Conservation (phyloP, 2,888 invertebrate genomes). For the Anthophora plumipes region DNA sequence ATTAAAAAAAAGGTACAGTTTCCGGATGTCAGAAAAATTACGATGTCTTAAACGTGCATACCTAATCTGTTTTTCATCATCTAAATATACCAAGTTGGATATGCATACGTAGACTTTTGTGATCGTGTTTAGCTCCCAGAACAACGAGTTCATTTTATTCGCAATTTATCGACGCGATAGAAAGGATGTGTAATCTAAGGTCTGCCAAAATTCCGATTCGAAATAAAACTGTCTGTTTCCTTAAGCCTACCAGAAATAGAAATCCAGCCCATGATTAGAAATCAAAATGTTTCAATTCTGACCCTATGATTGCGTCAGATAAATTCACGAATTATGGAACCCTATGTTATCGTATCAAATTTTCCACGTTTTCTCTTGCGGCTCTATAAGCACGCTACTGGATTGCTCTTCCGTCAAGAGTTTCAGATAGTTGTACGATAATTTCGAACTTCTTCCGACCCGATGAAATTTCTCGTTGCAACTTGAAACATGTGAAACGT, state of each 20-base stretch:
- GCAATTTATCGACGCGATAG: not conserved
- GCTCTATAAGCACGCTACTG: not conserved
- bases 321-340: constrained; percentile 16
- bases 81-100: too few relatives aligned
- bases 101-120: too few relatives aligned
- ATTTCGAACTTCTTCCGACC: not conserved
- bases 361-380: not conserved
- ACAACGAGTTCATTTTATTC: not conserved
- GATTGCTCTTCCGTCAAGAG: not conserved
- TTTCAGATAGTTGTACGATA: not conserved
- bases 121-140: not conserved
- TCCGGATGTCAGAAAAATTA: too few relatives aligned
- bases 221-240: constrained; percentile 20
- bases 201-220: constrained; percentile 18
- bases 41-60: too few relatives aligned
- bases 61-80: too few relatives aligned
- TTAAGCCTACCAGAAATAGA: not conserved
- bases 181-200: not conserved
- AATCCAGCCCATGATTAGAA: not conserved
- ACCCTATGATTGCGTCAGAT: not conserved
- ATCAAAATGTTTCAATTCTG: not conserved
- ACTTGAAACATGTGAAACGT: not conserved
- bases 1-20: too few relatives aligned
- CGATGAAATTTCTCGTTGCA: not conserved
- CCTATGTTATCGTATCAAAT: not conserved